Conservation (phyloP, 2,888 invertebrate genomes). For the Uropetala carovei region DNA sequence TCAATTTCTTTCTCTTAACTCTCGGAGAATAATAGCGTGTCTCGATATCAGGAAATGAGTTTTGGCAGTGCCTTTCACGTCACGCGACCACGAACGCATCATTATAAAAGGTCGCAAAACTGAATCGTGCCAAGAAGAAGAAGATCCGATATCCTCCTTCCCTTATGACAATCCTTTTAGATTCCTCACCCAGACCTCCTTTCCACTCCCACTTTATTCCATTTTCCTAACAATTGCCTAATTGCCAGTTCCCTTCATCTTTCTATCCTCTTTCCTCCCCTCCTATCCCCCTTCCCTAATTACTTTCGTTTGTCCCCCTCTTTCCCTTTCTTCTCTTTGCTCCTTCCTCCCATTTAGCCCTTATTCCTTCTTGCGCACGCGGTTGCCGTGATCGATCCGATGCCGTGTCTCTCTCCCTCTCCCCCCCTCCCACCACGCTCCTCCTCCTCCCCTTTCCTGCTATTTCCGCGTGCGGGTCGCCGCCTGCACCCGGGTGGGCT, state of each 20-base stretch:
- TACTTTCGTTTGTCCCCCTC: too few species aligned
- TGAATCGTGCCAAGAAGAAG: too few species aligned
- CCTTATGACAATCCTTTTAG: too few species aligned
- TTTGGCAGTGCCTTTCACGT: background rate
- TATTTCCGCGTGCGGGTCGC: too few species aligned
- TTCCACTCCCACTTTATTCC: background rate
- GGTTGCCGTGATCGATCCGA: background rate
- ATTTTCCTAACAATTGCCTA: background rate
- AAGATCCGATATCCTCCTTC: too few species aligned
- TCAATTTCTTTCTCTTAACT: too few species aligned
- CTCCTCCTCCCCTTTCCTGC: too few species aligned
- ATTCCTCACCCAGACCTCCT: background rate
- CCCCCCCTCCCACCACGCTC: too few species aligned
- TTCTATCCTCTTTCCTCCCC: background rate
- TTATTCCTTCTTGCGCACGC: background rate
- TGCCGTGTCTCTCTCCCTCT: background rate
- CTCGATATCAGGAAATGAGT: background rate
- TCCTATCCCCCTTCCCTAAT: background rate
- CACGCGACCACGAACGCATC: background rate
- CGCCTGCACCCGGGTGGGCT: too few species aligned
- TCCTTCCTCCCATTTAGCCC: background rate
- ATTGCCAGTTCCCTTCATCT: constrained; percentile 13
- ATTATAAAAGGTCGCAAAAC: too few species aligned
- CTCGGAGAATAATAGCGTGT: too few species aligned
- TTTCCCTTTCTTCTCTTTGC: too few species aligned